Conservation (phyloP, 64 coral and sea anemone species). For the Montipora capricornis region DNA sequence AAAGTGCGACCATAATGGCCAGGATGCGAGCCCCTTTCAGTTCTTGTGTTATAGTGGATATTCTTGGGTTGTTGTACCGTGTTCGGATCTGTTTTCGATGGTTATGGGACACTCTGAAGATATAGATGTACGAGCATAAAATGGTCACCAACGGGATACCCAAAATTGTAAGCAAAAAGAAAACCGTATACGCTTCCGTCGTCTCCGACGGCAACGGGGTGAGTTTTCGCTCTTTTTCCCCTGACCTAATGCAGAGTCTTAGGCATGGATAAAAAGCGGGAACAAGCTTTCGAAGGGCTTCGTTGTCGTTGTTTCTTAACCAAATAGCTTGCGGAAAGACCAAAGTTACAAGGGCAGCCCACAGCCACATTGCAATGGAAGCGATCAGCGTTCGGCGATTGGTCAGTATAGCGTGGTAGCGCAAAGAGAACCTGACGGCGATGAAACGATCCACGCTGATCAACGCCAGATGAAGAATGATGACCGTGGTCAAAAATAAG, state of each 20-base stretch:
- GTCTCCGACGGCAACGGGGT: too few species aligned
- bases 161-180: not conserved
- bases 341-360: not conserved
- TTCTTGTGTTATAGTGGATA: not conserved
- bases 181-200: too few species aligned
- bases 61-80: not conserved
- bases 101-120: not conserved
- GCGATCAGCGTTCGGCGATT: conserved; percentile 6
- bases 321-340: not conserved
- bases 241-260: not conserved
- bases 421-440: not conserved
- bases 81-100: conserved; percentile 11
- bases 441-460: conserved; percentile 28
- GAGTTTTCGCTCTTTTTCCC: too few species aligned
- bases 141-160: not conserved
- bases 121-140: not conserved
- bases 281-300: not conserved
- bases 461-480: conserved; percentile 14
- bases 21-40: conserved; percentile 1
- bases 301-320: too few species aligned
- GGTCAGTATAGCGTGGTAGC: conserved; percentile 1
- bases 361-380: conserved; percentile 1
- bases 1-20: not conserved
- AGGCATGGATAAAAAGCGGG: not conserved
- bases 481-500: not conserved